Conservation (phyloP, 2,888 invertebrate genomes). For the Patella ulyssiponensis region DNA sequence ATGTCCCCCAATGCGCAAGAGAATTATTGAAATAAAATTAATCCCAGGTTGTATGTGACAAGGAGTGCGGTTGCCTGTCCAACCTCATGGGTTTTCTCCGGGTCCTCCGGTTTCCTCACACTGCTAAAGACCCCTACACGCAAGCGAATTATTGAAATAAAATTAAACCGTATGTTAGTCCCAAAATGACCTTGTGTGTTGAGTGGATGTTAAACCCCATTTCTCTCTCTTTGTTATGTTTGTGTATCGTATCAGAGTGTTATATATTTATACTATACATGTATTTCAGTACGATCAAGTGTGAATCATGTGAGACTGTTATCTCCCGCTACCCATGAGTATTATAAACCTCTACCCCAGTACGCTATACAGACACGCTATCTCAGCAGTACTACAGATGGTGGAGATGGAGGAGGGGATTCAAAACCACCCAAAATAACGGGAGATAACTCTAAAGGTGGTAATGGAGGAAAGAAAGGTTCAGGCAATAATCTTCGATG, state of each 20-base stretch:
- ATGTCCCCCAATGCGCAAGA: no score
- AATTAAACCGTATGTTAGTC: no score
- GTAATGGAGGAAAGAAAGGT: slow-evolving; percentile 72
- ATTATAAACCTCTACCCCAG: neutral
- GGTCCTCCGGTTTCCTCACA: no score
- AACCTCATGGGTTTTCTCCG: no score
- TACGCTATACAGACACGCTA: neutral
- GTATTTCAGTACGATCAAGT: neutral
- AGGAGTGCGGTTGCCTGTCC: no score
- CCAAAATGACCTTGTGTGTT: no score
- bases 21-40: no score
- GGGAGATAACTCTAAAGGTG: slow-evolving; percentile 64
- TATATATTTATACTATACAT: no score
- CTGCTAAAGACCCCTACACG: no score
- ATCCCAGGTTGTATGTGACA: no score
- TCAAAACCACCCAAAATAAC: slow-evolving; percentile 11
- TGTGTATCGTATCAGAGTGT: no score
- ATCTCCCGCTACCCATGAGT: neutral
- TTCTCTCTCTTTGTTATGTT: neutral
- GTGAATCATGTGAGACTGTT: neutral
- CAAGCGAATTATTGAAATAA: no score
- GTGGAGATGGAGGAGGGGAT: slow-evolving; percentile 21
- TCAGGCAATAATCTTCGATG: slow-evolving; percentile 75
- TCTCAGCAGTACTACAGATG: slow-evolving; percentile 15
- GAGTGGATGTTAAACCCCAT: neutral